phyloP scores from a whole-genome alignment of 2,113 vertebrate species.

The Microcebus griseorufus region DNA sequence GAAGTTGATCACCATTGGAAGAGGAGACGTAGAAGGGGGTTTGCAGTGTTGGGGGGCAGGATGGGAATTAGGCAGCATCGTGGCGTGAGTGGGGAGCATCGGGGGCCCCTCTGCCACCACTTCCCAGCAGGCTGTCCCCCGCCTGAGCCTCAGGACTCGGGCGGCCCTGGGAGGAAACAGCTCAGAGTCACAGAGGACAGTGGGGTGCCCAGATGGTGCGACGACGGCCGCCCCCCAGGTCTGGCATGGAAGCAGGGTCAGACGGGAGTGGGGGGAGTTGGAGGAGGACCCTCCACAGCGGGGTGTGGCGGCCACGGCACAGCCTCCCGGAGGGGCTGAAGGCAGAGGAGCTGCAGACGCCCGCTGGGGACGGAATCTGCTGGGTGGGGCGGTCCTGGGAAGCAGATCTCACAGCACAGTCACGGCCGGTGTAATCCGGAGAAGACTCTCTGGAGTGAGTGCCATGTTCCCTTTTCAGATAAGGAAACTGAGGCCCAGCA shows the following conservation, averaged over 20 bases:
- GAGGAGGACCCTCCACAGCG: too few species aligned
- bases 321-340: rapidly evolving
- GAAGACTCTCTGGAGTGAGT: rapidly evolving
- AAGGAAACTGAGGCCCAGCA: rapidly evolving
- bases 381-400: background rate
- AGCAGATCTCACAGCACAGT: background rate
- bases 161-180: rapidly evolving
- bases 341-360: background rate
- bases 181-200: background rate
- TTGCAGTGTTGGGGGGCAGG: conserved; percentile 8
- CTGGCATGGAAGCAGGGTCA: background rate
- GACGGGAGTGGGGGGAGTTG: rapidly evolving
- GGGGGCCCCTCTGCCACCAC: background rate
- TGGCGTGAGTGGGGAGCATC: background rate
- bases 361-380: too few species aligned
- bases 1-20: conserved; percentile 10
- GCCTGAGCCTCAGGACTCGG: rapidly evolving
- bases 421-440: rapidly evolving
- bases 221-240: rapidly evolving
- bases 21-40: conserved; percentile 54
- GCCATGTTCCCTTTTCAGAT: rapidly evolving
- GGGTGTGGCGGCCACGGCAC: rapidly evolving
- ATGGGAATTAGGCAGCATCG: conserved; percentile 49
- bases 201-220: background rate
- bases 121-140: background rate